Evolutionary conservation across 1,140 invertebrate species (phyloP), one percentile per base, ranked within the genome.

Genomic region (Diorhabda carinulata): DNA sequence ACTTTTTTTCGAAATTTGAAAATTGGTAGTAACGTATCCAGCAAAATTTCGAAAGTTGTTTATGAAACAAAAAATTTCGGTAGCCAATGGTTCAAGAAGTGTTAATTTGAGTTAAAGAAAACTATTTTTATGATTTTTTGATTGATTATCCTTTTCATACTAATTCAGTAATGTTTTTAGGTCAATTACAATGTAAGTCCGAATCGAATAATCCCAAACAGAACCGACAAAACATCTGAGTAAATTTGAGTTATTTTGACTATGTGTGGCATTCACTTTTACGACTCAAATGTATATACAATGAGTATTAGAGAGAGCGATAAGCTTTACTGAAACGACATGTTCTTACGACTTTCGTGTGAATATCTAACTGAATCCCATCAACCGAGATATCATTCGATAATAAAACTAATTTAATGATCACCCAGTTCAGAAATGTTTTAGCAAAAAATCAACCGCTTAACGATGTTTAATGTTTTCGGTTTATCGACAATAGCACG

Each of bases 161-260:
- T 52, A n/a, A 8, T 52, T n/a, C 47, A 6, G n/a, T 25, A 25
- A 25, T 25, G 25, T 25, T 25, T 25, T 25, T 25, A 25, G 25
- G 25, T 25, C 25, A 52, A 52, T 52, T 52, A 52, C 47, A 52
- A 52, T 52, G 47, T 52, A 52, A 52, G 47, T n/a, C 6, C 6
- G n/a, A 52, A n/a, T 52, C n/a, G 6, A 52, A 52, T 52, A 52
- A 52, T 52, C 3, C 3, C 6, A 52, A 52, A n/a, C 47, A 52
- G 2, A 52, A 52, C 3, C 47, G 47, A 52, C 47, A 52, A 52
- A 52, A 52, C 10, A 9, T 42, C 41, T 63, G 10, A 43, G 58
- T 67, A 60, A 43, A 60, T 60, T 61, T 67, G 65, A 67, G 41
- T 67, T 67, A 67, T 67, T 67, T 47, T 43, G 59, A 52, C 47